Base-by-base conservation (phyloP, 2,797 vertebrate genomes). In the Cryptoprocta ferox region DNA sequence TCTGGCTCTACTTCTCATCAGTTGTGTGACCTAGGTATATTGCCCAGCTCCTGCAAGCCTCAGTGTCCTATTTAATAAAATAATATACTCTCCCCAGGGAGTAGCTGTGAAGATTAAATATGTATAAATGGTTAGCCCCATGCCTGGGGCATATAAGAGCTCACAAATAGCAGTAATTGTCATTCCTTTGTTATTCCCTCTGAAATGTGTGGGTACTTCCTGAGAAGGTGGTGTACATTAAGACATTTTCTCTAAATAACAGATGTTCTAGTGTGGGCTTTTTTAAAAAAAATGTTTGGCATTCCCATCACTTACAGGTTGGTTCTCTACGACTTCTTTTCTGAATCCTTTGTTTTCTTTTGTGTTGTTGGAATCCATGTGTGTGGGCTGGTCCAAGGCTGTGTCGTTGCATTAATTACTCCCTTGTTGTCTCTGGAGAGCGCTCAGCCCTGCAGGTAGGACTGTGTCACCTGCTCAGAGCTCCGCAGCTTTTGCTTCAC, bases 341-440 rank as follows among this genome's bases (percentile, higher is more conserved):
- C 91, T 32, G 15, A 3, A 32, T 6, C 39, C 30, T 14, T 15
- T 26, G 18, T 66, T 75, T 39, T 66, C 59, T 75, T n/a, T 61
- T 18, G 39, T 39, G 30, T 21, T 8, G 35, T 6, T 56, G 61
- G 45, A 28, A 68, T 39, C 32, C 16, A 5, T 3, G 8, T 16
- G 24, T 18, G 5, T 1, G 14, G 81, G 28, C n/a, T 50, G 48
- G 24, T 78, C 71, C 24, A 6, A 82, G 68, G 7, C 73, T 48
- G 12, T 11, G 0, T 53, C 45, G 35, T 21, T 4, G 3, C 7
- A 0, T n/a, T 42, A 4, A 2, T 48, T 3, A 24, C 18, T 42
- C 24, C 30, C 37, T 24, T 39, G n/a, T 26, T 39, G 32, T 39
- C 65, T 3, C 2, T 2, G 19, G 42, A 8, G 14, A 1, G 3